phyloP scores from a whole-genome alignment of 92 coral and sea anemone species.

The Diadumene lineata region DNA sequence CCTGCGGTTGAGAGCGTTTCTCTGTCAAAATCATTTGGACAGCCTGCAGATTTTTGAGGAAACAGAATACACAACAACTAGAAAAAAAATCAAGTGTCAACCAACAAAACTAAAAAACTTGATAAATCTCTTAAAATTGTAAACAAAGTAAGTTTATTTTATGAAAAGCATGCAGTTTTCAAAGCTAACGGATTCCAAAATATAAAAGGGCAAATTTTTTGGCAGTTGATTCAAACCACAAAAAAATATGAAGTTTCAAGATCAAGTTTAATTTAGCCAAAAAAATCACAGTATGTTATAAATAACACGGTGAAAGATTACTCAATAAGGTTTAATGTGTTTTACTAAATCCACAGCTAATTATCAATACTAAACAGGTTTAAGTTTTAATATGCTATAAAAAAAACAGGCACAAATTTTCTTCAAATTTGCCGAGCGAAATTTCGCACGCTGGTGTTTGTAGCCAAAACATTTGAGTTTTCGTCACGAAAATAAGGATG shows the following conservation, averaged over 20 bases:
- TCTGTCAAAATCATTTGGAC: neutral
- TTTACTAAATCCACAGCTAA: neutral
- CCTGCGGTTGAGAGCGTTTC: neutral
- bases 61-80: neutral
- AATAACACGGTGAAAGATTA: neutral
- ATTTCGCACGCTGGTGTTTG: neutral
- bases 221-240: neutral
- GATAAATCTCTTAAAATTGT: too few species aligned
- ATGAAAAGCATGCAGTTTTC: slow-evolving; percentile 16
- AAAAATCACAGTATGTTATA: neutral
- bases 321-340: neutral
- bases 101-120: too few species aligned
- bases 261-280: neutral
- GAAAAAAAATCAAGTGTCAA: too few species aligned
- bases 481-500: slow-evolving; percentile 2
- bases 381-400: too few species aligned
- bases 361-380: neutral
- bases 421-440: neutral
- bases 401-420: neutral
- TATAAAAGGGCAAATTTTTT: slow-evolving; percentile 1
- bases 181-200: too few species aligned
- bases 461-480: neutral
- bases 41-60: neutral
- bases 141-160: too few species aligned
- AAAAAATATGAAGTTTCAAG: neutral